Evolutionary conservation across 2,888 invertebrate genomes (phyloP), one percentile per base, ranked within the genome.

Genomic region (Sisyra terminalis): DNA sequence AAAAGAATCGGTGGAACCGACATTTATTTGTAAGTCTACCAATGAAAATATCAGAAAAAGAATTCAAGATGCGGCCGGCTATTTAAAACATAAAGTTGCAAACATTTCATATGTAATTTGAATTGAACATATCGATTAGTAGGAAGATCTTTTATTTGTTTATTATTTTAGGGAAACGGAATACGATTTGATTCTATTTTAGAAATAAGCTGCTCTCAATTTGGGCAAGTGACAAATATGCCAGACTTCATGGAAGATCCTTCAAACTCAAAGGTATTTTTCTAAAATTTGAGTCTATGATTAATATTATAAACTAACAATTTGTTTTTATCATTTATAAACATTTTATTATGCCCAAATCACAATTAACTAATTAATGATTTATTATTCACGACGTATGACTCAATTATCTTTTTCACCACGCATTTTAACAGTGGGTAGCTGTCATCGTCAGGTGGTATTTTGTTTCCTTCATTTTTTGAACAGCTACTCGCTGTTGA

Each of bases 1-100:
- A 55, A 72, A 79, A 70, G 72, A 73, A 40, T 73, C 75, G 48
- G 69, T 74, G 39, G 65, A 68, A 0, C 59, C 64, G 3, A 68
- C 70, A 0, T 52, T 71, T 2, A 64, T 73, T 0, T 51, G 70
- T 2, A 57, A 70, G 11, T 57, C 59, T 7, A 72, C 78, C 1
- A 61, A 72, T 29, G 43, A 53, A 1, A 67, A 71, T 40, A 69
- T 82, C 4, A 63, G 63, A 48, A 54, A 60, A 1, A 62, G 64
- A 3, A 65, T 78, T 24, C 52, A 50, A 7, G 57, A 59, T 35
- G 70, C 71, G 2, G 67, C 67, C 0, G 50, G 53, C 1, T 68
- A 74, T 51, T 58, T 82, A 3, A 57, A 64, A 40, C 54, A 55
- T 1, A 59, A 61, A 43, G 69, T 70, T 1, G 58, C 64, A 14